Percentiles rank a stretch among this genome's conserved stretches.
These are phyloP conservation scores for Meteorus colon DNA, from an alignment of 2,888 invertebrate genomes.

Conservation along the genomic window DNA sequence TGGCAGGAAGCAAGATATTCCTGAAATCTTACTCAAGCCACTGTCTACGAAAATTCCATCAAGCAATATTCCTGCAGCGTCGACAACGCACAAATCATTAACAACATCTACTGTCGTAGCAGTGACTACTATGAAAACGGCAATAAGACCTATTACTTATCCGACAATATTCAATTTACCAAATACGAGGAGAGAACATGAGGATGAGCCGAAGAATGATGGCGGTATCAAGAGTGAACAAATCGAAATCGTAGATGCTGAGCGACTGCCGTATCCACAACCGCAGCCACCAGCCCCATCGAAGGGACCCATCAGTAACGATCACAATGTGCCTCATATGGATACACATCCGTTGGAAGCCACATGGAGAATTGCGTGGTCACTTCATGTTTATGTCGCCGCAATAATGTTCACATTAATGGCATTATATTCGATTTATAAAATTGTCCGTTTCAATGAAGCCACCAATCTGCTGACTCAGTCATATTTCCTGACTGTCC, in stretches of 20 bases:
- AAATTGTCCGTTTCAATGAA: constrained; percentile 89
- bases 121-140: constrained; percentile 44
- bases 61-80: constrained; percentile 73
- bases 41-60: constrained; percentile 66
- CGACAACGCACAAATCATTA: constrained; percentile 63
- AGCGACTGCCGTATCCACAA: constrained; percentile 68
- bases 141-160: constrained; percentile 58
- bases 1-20: constrained; percentile 87
- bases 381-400: constrained; percentile 91
- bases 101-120: constrained; percentile 57
- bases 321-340: constrained; percentile 70
- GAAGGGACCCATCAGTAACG: constrained; percentile 58
- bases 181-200: constrained; percentile 63
- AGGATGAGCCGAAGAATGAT: constrained; percentile 50
- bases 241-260: constrained; percentile 67
- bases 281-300: constrained; percentile 68
- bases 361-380: constrained; percentile 91
- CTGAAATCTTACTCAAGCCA: constrained; percentile 81
- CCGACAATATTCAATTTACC: constrained; percentile 70
- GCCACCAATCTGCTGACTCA: constrained; percentile 90
- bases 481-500: constrained; percentile 90
- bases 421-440: constrained; percentile 89
- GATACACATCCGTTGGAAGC: constrained; percentile 73
- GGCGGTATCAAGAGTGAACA: constrained; percentile 61
- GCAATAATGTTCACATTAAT: constrained; percentile 89